Conservation (phyloP, 2,797 vertebrate genomes). For the Poecile montanus region DNA sequence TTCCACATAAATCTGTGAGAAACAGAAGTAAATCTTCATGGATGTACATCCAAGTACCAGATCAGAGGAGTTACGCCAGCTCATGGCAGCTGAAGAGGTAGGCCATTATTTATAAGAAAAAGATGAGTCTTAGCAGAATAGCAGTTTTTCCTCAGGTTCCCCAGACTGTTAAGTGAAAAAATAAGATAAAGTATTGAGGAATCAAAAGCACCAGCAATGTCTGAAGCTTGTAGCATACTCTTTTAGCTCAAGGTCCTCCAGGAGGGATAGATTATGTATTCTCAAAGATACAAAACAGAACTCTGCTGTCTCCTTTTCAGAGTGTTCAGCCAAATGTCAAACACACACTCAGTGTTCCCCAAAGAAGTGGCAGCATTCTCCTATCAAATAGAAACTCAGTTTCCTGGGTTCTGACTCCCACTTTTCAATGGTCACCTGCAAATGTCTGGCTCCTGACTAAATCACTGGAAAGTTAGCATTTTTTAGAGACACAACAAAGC, state of each 20-base stretch:
- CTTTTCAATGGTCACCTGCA: background rate
- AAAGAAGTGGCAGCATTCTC: background rate
- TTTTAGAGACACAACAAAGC: background rate
- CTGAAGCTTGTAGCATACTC: background rate
- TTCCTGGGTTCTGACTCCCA: background rate
- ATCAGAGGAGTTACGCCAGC: background rate
- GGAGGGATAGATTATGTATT: background rate
- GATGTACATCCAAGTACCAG: background rate
- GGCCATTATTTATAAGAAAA: background rate
- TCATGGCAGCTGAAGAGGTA: background rate
- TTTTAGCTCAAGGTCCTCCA: background rate
- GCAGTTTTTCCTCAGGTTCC: background rate
- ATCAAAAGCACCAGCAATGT: background rate
- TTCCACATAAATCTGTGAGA: background rate
- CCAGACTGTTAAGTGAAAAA: background rate
- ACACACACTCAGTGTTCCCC: fast-evolving
- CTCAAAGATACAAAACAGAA: background rate
- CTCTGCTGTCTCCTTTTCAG: background rate
- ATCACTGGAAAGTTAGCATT: background rate
- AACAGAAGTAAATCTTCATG: background rate
- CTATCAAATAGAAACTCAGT: background rate
- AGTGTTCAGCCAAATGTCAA: background rate
- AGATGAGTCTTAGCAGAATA: background rate
- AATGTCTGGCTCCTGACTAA: background rate
- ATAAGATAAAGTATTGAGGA: background rate